Evolutionary conservation across 2,113 vertebrate species (phyloP), one percentile per base, ranked within the genome.

Genomic region (Gallinago jamesoni): DNA sequence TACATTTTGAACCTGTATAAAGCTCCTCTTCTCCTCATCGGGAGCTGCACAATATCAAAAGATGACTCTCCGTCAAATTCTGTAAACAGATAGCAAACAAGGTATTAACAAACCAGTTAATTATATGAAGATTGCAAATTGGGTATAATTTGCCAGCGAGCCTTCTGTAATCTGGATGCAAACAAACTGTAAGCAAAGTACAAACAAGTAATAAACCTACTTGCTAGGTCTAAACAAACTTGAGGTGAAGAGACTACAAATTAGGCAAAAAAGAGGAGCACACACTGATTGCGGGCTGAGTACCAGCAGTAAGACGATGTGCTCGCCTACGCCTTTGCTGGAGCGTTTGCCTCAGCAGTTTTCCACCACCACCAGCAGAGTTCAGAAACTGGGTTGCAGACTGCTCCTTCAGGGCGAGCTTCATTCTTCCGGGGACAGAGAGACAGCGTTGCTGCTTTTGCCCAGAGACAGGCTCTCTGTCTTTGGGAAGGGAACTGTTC

Each of bases 271-370:
- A 80, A 53, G 27, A 82, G 43, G 37, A 83, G 10, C 39, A 35
- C 47, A n/a, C 45, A 23, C n/a, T 16, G 63, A 45, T 48, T 73
- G 66, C 27, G 72, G 52, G 47, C 37, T 1, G 18, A 35, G 30
- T 33, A 70, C 47, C 47, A 72, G 73, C 35, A 84, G 43, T 22
- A 52, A 72, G 24, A 68, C 0, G 1, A 72, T 74, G 47, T 17
- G 18, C 43, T 80, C 15, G 0, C 57, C 84, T 62, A 41, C 1
- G 0, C 2, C 0, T 39, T 70, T 0, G 0, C 41, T 31, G 11
- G 25, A 77, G 33, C 25, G 20, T 70, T 93, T 93, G 50, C 33
- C 60, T 84, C 60, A 84, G 72, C 60, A 81, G 37, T 52, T 60
- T 69, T 62, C 43, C 72, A 35, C 1, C 24, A 63, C 27, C 43